Evolutionary conservation across 2,797 vertebrate genomes (phyloP).

Genomic region (Bradypus variegatus): DNA sequence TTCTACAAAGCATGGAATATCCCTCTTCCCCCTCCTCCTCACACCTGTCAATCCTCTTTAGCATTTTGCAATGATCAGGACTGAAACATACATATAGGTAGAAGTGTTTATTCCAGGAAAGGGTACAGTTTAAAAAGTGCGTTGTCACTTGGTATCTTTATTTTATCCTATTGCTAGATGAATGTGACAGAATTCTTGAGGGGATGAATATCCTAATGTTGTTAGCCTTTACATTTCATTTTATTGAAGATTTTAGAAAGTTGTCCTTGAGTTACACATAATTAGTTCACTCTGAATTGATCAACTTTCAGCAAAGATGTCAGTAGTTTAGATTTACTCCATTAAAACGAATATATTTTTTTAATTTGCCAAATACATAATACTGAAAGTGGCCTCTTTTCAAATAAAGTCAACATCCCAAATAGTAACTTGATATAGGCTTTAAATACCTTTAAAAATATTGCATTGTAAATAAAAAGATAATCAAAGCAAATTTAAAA

Average conservation of each 20-base stretch:
- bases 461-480: conserved; percentile 16
- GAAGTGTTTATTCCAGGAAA: conserved; percentile 5
- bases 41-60: conserved; percentile 6
- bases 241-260: conserved; percentile 29
- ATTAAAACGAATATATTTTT: not conserved
- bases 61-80: not conserved
- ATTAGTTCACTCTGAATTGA: conserved; percentile 5
- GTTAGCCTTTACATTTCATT: conserved; percentile 16
- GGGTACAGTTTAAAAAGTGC: conserved; percentile 27
- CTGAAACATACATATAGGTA: not conserved
- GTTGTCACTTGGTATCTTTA: not conserved
- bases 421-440: conserved; percentile 6
- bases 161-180: conserved; percentile 13
- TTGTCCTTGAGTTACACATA: not conserved
- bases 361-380: not conserved
- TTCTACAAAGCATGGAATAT: conserved; percentile 1
- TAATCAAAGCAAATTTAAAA: not conserved
- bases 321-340: conserved; percentile 8
- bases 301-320: conserved; percentile 3
- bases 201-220: not conserved
- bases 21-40: not conserved
- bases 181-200: not conserved
- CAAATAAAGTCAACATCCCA: not conserved
- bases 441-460: conserved; percentile 20
- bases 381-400: conserved; percentile 16